Percentiles rank a stretch among this genome's conserved stretches.
phyloP scores from a whole-genome alignment of 2,113 vertebrate genomes.

The Carlito syrichta region DNA sequence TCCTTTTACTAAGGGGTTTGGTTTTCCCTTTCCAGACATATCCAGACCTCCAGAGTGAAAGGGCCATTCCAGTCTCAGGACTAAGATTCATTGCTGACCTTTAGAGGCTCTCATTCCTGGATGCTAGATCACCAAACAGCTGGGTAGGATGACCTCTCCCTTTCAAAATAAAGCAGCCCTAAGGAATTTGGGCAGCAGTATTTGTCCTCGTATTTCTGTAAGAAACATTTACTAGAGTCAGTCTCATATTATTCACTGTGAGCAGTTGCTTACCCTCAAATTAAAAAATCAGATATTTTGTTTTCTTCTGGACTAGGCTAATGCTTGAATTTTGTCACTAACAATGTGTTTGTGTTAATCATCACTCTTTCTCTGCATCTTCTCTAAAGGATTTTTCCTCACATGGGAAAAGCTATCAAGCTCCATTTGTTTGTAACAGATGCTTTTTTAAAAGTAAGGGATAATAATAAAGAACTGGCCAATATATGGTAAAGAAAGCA shows the following conservation, averaged over 20 bases:
- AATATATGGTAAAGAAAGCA: not conserved
- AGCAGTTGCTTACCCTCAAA: not conserved
- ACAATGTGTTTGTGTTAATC: not conserved
- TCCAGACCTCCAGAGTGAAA: not conserved
- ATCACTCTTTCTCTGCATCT: not conserved
- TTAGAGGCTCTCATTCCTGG: not conserved
- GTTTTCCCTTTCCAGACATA: not conserved
- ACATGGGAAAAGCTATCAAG: not conserved
- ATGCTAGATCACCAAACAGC: not conserved
- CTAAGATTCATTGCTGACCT: conserved; percentile 17
- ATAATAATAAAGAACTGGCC: not conserved
- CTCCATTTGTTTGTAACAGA: not conserved
- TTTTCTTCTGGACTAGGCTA: not conserved
- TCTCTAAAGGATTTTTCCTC: not conserved
- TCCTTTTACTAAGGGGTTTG: not conserved
- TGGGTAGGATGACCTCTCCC: not conserved
- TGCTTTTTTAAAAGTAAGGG: not conserved
- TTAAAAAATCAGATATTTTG: not conserved
- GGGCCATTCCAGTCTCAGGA: not conserved
- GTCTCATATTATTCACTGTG: not conserved
- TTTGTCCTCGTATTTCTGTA: not conserved
- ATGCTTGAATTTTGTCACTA: not conserved
- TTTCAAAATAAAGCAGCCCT: not conserved
- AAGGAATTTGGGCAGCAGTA: not conserved
- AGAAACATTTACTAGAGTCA: not conserved